Conservation (phyloP, 2,888 invertebrate genomes). For the Zygogramma bicolorata region DNA sequence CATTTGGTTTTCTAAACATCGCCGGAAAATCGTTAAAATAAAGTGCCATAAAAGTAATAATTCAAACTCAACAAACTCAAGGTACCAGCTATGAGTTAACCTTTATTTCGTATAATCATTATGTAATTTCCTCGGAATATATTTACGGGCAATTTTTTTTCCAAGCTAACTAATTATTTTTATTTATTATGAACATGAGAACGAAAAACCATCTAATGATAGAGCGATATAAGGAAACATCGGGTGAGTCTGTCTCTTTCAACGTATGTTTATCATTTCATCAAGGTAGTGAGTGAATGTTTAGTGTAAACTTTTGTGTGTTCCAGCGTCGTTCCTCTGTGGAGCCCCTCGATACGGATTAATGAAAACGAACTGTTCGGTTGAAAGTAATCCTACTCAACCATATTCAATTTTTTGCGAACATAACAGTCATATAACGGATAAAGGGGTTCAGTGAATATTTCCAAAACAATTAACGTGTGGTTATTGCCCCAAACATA, state of each 20-base stretch:
- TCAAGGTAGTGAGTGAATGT: conserved; percentile 59
- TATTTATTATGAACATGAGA: not conserved
- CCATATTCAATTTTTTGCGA: too few relatives aligned
- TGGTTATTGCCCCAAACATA: too few relatives aligned
- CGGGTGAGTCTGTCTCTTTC: conserved; percentile 36
- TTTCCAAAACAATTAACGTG: too few relatives aligned
- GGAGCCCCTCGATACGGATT: too few relatives aligned
- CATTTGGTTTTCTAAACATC: not conserved
- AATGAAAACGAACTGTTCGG: too few relatives aligned
- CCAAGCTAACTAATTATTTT: not conserved
- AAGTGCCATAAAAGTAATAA: not conserved
- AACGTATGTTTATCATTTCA: conserved; percentile 53
- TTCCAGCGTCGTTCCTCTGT: not conserved
- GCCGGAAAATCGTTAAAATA: not conserved
- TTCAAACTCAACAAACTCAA: not conserved
- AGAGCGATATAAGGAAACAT: conserved; percentile 7
- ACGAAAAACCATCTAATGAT: conserved; percentile 3
- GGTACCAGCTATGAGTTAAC: not conserved
- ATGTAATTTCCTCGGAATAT: conserved; percentile 9
- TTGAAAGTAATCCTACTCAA: too few relatives aligned
- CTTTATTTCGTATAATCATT: conserved; percentile 7
- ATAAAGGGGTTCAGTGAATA: too few relatives aligned
- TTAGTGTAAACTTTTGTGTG: conserved; percentile 55
- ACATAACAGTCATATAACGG: too few relatives aligned
- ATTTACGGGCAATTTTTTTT: not conserved